A percentile compares a stretch with the other conserved stretches of the same genome.
Conservation (phyloP, 2,797 vertebrate species). For the Sorex maritimensis region DNA sequence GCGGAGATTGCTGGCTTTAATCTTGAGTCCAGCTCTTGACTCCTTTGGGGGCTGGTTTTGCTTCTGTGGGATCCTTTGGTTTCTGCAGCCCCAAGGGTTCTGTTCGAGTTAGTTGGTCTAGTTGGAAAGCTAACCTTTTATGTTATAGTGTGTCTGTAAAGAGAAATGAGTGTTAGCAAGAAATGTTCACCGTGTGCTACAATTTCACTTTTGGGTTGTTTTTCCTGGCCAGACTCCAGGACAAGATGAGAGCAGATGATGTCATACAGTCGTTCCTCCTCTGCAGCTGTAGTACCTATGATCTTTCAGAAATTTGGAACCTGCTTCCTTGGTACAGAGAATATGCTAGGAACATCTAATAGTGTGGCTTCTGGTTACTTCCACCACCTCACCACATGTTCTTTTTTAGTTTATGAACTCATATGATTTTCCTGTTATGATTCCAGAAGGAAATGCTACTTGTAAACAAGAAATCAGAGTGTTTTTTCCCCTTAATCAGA, state of each 20-base stretch:
- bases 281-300: background rate
- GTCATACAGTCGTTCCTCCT: background rate
- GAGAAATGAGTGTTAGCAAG: background rate
- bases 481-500: too few species aligned
- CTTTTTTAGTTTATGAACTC: background rate
- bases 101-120: background rate
- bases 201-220: accelerated
- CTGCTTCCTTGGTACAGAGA: background rate
- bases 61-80: background rate
- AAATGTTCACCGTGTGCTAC: background rate
- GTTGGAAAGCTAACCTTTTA: background rate
- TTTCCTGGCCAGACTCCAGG: background rate
- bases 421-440: background rate
- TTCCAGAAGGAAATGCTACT: slow-evolving; percentile 42
- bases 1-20: too few species aligned
- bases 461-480: slow-evolving; percentile 49
- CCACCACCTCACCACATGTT: background rate
- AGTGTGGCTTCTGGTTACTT: background rate
- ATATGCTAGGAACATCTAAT: background rate
- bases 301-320: background rate
- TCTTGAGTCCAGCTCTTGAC: too few species aligned
- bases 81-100: background rate
- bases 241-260: background rate
- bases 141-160: background rate
- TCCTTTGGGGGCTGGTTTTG: too few species aligned